phyloP scores from a whole-genome alignment of 1,140 invertebrate genomes.

The Diorhabda sublineata region DNA sequence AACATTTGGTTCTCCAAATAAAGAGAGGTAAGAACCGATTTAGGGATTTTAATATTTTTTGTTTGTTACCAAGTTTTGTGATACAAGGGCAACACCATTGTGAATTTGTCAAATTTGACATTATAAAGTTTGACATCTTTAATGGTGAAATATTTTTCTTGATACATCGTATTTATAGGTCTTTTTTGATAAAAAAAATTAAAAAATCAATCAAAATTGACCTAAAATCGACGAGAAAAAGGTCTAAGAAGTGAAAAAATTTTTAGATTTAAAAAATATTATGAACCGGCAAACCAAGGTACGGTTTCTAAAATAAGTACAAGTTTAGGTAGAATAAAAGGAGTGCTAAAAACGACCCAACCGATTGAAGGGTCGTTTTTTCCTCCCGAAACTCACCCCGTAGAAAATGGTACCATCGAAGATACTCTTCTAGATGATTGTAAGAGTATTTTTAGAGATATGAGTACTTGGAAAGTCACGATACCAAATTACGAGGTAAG shows the following conservation, averaged over 20 bases:
- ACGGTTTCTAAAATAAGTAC: slow-evolving; percentile 47
- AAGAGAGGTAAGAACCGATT: slow-evolving; percentile 33
- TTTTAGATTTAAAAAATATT: slow-evolving; percentile 36
- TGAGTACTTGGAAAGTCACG: slow-evolving; percentile 67
- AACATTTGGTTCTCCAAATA: slow-evolving; percentile 37
- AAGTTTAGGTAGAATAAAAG: slow-evolving; percentile 49
- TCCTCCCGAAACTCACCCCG: slow-evolving; percentile 31
- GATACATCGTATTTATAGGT: no score
- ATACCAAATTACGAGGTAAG: slow-evolving; percentile 46
- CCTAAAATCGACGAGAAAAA: no score
- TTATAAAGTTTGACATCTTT: no score
- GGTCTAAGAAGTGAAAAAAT: background rate
- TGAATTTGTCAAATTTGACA: no score
- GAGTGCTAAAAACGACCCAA: slow-evolving; percentile 46
- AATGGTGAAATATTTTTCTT: no score
- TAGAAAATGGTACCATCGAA: slow-evolving; percentile 31
- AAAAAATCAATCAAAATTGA: no score
- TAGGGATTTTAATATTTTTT: background rate
- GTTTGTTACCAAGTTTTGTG: no score
- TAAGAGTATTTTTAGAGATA: slow-evolving; percentile 52
- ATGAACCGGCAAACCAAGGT: slow-evolving; percentile 38
- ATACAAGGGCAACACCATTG: no score
- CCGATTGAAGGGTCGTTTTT: slow-evolving; percentile 47
- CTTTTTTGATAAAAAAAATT: no score
- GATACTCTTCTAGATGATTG: slow-evolving; percentile 31